Base-by-base conservation (phyloP, 2,888 invertebrate species). In the Dusona sp. region DNA sequence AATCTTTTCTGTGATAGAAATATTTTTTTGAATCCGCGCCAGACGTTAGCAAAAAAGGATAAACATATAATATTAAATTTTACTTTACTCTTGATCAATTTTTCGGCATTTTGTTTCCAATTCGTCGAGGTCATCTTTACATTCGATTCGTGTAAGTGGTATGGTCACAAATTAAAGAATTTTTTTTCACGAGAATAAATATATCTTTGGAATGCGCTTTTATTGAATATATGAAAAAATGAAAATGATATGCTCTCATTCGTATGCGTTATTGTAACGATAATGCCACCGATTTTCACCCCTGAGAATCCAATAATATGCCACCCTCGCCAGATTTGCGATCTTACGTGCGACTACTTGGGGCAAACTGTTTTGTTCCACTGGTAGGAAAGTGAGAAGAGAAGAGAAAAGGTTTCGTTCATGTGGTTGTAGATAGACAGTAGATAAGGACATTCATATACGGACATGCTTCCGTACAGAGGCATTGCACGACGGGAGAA, bases 291-390 rank as follows among this genome's bases (percentile, higher is more conserved):
- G 84, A 68, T 38, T 73, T 79, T 83, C 68, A 45, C 73, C 74
- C 88, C 85, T 78, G 83, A 83, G 80, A 72, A 79, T 38, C 74
- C 88, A 85, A 86, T 86, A 84, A 84, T 84, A 81, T 85, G 77
- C 70, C 78, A 29, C 64, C 72, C 42, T 83, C 65, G 54, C 67
- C 36, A 68, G 51, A 78, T 54, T 67, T 65, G 51, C 77, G 75
- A 86, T 78, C 73, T 73, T 33, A 22, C 29, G 36, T 73, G 2
- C 16, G 45, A 70, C 54, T 29, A 25, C 57, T 51, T 51, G 45
- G 48, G 74, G 65, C n/a, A 79, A 79, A 83, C 70, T 65, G 75
- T 83, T 85, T 85, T 82, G 79, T 79, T 83, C 29, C 51, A 57
- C 51, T 57, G 75, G 13, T 36, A 33, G 33, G 54, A 70, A 36